These are phyloP conservation scores for Xiphophorus maculatus DNA, from an alignment of 2,113 vertebrate genomes.

Conservation along the genomic window DNA sequence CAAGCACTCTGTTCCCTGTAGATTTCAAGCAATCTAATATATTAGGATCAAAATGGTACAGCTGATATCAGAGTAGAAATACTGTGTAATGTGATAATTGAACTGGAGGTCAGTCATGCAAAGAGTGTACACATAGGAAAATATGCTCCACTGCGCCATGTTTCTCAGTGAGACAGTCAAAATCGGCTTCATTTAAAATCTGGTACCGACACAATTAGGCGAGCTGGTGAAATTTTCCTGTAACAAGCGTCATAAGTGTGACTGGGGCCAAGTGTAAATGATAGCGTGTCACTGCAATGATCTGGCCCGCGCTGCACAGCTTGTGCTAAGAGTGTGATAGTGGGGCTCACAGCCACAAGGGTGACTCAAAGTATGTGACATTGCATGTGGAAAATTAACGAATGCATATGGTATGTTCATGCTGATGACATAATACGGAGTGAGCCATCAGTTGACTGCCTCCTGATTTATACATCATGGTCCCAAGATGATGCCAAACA, in stretches of 20 bases:
- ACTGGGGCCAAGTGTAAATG: slow-evolving; percentile 61
- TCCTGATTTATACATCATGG: slow-evolving; percentile 1
- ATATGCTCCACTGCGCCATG: too few relatives aligned
- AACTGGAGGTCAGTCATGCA: neutral
- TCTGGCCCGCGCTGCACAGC: slow-evolving; percentile 29
- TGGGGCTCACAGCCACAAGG: slow-evolving; percentile 55
- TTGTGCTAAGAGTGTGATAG: slow-evolving; percentile 41
- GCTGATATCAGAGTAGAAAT: slow-evolving; percentile 3
- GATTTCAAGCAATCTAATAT: neutral
- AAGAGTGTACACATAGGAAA: neutral
- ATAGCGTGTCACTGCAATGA: slow-evolving; percentile 59
- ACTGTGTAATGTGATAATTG: slow-evolving; percentile 8
- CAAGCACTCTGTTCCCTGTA: neutral
- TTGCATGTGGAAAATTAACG: slow-evolving; percentile 45
- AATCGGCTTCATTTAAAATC: slow-evolving; percentile 35
- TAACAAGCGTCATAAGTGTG: slow-evolving; percentile 50
- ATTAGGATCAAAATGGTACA: neutral
- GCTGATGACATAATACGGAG: slow-evolving; percentile 24
- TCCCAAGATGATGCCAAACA: neutral
- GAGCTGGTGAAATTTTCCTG: slow-evolving; percentile 41
- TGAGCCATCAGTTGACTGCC: slow-evolving; percentile 25
- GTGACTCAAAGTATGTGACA: slow-evolving; percentile 66
- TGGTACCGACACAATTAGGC: slow-evolving; percentile 35
- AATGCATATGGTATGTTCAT: slow-evolving; percentile 29
- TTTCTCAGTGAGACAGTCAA: neutral